phyloP scores from a whole-genome alignment of 2,797 vertebrate genomes.

The Chromis chromis region DNA sequence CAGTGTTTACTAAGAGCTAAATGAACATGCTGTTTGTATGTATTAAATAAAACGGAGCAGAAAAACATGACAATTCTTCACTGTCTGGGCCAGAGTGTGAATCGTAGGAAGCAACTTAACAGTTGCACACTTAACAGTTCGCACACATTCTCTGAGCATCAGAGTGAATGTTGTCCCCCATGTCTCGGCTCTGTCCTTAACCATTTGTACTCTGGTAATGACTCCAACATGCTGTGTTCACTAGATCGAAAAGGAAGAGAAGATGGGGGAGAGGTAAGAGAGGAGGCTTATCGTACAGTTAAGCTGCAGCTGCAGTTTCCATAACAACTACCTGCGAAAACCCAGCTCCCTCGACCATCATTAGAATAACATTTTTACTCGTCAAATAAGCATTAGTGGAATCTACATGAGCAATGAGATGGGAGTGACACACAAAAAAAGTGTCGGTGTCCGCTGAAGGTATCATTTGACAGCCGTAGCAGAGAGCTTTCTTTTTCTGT shows the following conservation, averaged over 20 bases:
- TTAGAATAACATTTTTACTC: conserved; percentile 83
- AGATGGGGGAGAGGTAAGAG: conserved; percentile 50
- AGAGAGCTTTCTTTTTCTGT: conserved; percentile 19
- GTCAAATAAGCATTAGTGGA: conserved; percentile 78
- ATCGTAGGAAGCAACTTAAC: conserved; percentile 25
- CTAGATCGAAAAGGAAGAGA: conserved; percentile 70
- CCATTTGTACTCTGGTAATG: conserved; percentile 76
- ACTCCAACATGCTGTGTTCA: conserved; percentile 74
- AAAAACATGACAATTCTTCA: background rate
- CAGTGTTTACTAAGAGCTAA: background rate
- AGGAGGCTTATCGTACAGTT: conserved; percentile 74
- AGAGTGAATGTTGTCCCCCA: conserved; percentile 53
- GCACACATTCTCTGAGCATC: conserved; percentile 45
- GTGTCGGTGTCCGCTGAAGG: conserved; percentile 47
- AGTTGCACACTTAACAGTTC: conserved; percentile 47
- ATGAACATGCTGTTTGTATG: background rate
- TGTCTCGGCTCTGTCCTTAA: conserved; percentile 71
- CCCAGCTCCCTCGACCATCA: conserved; percentile 77
- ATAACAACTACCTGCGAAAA: conserved; percentile 85
- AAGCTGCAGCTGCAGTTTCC: conserved; percentile 84
- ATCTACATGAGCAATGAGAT: conserved; percentile 79
- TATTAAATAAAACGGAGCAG: background rate
- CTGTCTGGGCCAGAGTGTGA: conserved; percentile 27
- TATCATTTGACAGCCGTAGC: conserved; percentile 47
- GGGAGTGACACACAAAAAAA: conserved; percentile 49